Percentiles rank a stretch among this genome's conserved stretches.
These are phyloP conservation scores for Drosophila sp. DNA, from an alignment of 1,140 invertebrate species.

Conservation along the genomic window DNA sequence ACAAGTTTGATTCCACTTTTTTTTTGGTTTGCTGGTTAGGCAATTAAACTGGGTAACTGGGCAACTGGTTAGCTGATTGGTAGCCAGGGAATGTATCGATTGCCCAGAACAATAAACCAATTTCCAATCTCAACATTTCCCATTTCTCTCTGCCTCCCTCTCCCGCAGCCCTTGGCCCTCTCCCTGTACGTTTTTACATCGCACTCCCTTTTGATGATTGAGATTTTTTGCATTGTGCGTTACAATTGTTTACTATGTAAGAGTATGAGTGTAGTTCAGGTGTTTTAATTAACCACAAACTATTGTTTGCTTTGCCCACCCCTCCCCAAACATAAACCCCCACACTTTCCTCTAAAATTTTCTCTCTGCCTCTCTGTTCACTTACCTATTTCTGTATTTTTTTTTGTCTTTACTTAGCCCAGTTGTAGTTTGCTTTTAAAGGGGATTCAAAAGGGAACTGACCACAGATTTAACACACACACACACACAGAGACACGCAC, in stretches of 20 bases:
- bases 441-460: slow-evolving; percentile 16
- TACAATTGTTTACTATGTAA: slow-evolving; percentile 4
- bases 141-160: background rate
- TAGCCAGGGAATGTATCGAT: slow-evolving; percentile 35
- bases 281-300: slow-evolving; percentile 71
- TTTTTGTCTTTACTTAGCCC: slow-evolving; percentile 2
- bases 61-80: slow-evolving; percentile 33
- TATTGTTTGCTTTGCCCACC: slow-evolving; percentile 11
- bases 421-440: slow-evolving; percentile 1
- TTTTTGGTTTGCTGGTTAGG: background rate
- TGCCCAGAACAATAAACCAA: slow-evolving; percentile 42
- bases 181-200: slow-evolving; percentile 11
- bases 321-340: background rate
- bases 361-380: slow-evolving; percentile 22
- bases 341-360: background rate
- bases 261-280: slow-evolving; percentile 22
- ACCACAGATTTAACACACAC: slow-evolving; percentile 29
- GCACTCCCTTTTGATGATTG: background rate
- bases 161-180: background rate
- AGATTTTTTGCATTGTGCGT: slow-evolving; percentile 49
- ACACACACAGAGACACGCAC: background rate
- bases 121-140: slow-evolving; percentile 34
- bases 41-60: slow-evolving; percentile 5
- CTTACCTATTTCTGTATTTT: slow-evolving; percentile 5
- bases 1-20: slow-evolving; percentile 48